Evolutionary conservation across 2,113 vertebrate genomes (phyloP).

Genomic region (Pontoporia blainvillei): DNA sequence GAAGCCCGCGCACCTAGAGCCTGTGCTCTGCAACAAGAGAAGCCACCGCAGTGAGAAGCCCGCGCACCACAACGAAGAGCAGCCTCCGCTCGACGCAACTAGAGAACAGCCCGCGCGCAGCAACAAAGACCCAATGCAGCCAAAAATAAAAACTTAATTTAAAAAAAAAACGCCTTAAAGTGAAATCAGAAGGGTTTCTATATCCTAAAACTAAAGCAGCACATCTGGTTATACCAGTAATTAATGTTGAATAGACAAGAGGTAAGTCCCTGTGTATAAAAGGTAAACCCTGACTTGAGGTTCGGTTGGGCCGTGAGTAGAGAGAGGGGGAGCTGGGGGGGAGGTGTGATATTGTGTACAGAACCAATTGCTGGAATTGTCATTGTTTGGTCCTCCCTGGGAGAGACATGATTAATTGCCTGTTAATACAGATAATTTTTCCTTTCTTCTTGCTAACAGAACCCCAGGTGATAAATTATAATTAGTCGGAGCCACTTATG

Average conservation of each 20-base stretch:
- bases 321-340: fast-evolving
- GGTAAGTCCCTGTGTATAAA: not conserved
- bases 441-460: constrained; percentile 3
- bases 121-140: too few relatives aligned
- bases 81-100: too few relatives aligned
- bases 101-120: too few relatives aligned
- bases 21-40: too few relatives aligned
- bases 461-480: not conserved
- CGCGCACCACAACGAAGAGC: too few relatives aligned
- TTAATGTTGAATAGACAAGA: not conserved
- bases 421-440: not conserved
- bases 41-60: too few relatives aligned
- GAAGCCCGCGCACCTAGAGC: too few relatives aligned
- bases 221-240: not conserved
- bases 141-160: too few relatives aligned
- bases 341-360: not conserved
- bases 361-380: not conserved
- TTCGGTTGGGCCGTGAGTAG: fast-evolving
- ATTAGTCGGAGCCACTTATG: not conserved
- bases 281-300: not conserved
- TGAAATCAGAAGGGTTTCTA: not conserved
- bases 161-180: not conserved
- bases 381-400: not conserved
- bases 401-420: not conserved
- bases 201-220: not conserved